A percentile compares a stretch with the other conserved stretches of the same genome.
Conservation (phyloP, 2,113 vertebrate genomes). For the Enhydra lutris region DNA sequence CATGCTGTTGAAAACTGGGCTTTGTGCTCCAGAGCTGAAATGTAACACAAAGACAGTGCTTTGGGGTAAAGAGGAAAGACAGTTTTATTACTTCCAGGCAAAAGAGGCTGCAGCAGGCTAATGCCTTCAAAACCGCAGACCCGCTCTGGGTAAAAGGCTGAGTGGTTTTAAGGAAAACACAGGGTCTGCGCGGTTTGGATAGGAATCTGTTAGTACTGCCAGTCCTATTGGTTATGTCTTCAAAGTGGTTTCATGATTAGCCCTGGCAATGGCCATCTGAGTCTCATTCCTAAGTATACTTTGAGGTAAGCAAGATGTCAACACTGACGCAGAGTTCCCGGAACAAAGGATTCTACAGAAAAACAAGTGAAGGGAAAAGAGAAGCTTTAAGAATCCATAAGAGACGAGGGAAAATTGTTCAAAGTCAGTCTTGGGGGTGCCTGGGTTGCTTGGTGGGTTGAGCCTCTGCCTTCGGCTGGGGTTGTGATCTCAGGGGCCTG, state of each 20-base stretch:
- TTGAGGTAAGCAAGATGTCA: not conserved
- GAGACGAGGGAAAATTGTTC: not conserved
- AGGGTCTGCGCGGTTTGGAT: not conserved
- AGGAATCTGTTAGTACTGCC: not conserved
- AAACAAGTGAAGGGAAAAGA: not conserved
- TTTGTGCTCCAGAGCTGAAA: not conserved
- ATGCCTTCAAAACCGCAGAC: not conserved
- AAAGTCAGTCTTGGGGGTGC: not conserved
- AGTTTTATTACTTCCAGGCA: not conserved
- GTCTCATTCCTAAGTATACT: not conserved
- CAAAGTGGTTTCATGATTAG: not conserved
- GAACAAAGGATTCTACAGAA: not conserved
- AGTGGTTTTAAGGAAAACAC: not conserved
- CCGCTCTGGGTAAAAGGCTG: not conserved
- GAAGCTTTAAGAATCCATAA: not conserved
- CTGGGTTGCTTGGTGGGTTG: too few relatives aligned
- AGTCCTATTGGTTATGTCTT: not conserved
- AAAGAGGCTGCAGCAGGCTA: not conserved
- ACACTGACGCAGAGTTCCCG: not conserved
- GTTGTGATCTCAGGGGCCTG: too few relatives aligned
- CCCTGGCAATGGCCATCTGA: not conserved
- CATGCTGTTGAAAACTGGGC: not conserved
- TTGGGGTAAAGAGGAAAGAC: not conserved
- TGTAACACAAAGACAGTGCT: not conserved
- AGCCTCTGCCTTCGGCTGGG: too few relatives aligned